phyloP scores from a whole-genome alignment of 2,797 vertebrate species.

The Clarias platycephalus region DNA sequence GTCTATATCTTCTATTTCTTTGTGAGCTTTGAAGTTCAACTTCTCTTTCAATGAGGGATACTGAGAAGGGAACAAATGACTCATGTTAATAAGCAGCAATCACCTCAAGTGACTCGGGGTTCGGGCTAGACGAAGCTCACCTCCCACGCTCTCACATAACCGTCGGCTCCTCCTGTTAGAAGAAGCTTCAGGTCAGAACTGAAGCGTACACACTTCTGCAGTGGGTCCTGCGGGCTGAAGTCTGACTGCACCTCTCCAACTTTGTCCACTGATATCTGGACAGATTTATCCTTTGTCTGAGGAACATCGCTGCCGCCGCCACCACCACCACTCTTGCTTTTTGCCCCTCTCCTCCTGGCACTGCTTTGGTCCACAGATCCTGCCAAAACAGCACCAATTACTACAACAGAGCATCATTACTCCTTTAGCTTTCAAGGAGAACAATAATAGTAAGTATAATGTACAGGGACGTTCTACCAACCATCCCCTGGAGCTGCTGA shows the following conservation, averaged over 20 bases:
- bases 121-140: slow-evolving; percentile 63
- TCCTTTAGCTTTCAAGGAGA: not conserved
- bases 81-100: slow-evolving; percentile 36
- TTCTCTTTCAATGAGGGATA: slow-evolving; percentile 88
- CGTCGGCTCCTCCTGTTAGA: slow-evolving; percentile 87
- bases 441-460: not conserved
- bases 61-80: slow-evolving; percentile 64
- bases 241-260: slow-evolving; percentile 84
- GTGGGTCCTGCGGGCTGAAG: slow-evolving; percentile 79
- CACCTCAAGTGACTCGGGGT: slow-evolving; percentile 1
- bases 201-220: slow-evolving; percentile 91
- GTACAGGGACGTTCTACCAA: slow-evolving; percentile 60
- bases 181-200: slow-evolving; percentile 80
- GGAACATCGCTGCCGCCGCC: slow-evolving; percentile 50
- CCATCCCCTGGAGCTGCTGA: slow-evolving; percentile 65
- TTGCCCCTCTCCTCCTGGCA: slow-evolving; percentile 66
- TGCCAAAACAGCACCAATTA: slow-evolving; percentile 27
- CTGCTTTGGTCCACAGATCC: slow-evolving; percentile 62
- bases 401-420: not conserved
- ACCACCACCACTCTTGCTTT: slow-evolving; percentile 56
- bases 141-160: slow-evolving; percentile 89
- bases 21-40: slow-evolving; percentile 88
- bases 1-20: slow-evolving; percentile 88
- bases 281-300: slow-evolving; percentile 65
- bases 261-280: slow-evolving; percentile 74